These are phyloP conservation scores for Diorhabda elongata DNA, from an alignment of 1,140 invertebrate species.

Conservation along the genomic window DNA sequence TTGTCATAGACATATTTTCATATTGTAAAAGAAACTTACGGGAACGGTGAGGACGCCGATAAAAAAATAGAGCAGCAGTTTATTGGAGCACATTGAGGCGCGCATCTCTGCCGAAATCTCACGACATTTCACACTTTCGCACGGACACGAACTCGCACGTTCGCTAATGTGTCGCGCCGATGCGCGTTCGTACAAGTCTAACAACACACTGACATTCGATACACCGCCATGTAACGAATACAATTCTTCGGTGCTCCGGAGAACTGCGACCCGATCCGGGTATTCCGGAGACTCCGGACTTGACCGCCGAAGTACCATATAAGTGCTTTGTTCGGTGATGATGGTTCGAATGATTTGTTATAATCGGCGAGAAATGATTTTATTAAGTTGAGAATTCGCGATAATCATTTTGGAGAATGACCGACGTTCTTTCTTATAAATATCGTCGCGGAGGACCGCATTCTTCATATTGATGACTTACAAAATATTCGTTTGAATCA, in stretches of 20 bases:
- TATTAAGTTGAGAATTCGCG: too few species aligned
- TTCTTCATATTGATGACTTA: too few species aligned
- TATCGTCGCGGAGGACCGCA: too few species aligned
- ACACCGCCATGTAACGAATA: not conserved
- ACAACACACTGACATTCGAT: not conserved
- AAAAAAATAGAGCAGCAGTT: constrained; percentile 5
- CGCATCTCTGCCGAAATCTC: constrained; percentile 11
- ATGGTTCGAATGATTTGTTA: too few species aligned
- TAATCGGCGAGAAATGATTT: too few species aligned
- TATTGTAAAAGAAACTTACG: not conserved
- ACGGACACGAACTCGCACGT: not conserved
- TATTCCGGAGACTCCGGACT: not conserved
- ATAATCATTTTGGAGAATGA: too few species aligned
- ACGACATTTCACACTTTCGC: constrained; percentile 10
- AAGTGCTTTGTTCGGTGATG: not conserved
- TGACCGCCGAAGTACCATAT: not conserved
- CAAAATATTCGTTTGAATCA: too few species aligned
- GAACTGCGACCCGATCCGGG: not conserved
- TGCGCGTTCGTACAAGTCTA: not conserved
- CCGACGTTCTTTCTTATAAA: too few species aligned
- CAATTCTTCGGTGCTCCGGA: not conserved
- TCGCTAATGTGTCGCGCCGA: not conserved
- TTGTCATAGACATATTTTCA: too few species aligned
- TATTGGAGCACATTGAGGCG: constrained; percentile 8
- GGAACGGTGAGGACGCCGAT: constrained; percentile 7